These are phyloP conservation scores for Gadopsis bispinosus DNA, from an alignment of 2,797 vertebrate species.

Conservation along the genomic window DNA sequence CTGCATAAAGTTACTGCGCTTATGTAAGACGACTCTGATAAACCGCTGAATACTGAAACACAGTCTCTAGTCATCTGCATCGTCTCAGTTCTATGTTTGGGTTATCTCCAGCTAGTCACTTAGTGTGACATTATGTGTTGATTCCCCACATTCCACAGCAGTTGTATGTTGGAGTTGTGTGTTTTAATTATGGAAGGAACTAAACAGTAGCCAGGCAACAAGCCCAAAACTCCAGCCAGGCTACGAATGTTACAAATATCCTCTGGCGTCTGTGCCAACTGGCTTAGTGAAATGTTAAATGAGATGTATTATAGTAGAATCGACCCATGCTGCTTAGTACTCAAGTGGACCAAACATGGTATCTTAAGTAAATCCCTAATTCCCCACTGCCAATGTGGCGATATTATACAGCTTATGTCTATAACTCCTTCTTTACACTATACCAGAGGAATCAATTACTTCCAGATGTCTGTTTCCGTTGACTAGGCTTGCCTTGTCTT, in stretches of 20 bases:
- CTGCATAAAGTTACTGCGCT: neutral
- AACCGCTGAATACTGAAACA: neutral
- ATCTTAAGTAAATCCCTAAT: slow-evolving; percentile 32
- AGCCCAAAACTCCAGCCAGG: slow-evolving; percentile 21
- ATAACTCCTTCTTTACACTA: neutral
- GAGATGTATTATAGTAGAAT: slow-evolving; percentile 39
- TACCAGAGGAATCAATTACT: neutral
- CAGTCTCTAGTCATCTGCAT: slow-evolving; percentile 2
- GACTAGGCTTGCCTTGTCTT: neutral
- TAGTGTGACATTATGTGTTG: slow-evolving; percentile 6
- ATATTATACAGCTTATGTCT: slow-evolving; percentile 37
- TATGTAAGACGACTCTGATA: neutral
- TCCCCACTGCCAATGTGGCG: slow-evolving; percentile 5
- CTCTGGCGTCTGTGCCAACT: slow-evolving; percentile 25
- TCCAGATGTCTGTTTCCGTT: neutral
- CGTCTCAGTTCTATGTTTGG: slow-evolving; percentile 17
- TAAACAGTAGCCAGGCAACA: slow-evolving; percentile 23
- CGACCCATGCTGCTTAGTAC: slow-evolving; percentile 25
- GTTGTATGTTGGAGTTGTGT: slow-evolving; percentile 13
- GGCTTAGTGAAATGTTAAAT: slow-evolving; percentile 57
- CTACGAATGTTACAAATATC: slow-evolving; percentile 45
- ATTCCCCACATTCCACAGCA: slow-evolving; percentile 7
- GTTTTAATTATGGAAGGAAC: slow-evolving; percentile 22
- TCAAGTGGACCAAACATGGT: slow-evolving; percentile 44
- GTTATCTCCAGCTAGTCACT: slow-evolving; percentile 7